A percentile compares a stretch with the other conserved stretches of the same genome.
Evolutionary conservation across 2,113 vertebrate genomes (phyloP).

Genomic region (Lamprologus speciosus): DNA sequence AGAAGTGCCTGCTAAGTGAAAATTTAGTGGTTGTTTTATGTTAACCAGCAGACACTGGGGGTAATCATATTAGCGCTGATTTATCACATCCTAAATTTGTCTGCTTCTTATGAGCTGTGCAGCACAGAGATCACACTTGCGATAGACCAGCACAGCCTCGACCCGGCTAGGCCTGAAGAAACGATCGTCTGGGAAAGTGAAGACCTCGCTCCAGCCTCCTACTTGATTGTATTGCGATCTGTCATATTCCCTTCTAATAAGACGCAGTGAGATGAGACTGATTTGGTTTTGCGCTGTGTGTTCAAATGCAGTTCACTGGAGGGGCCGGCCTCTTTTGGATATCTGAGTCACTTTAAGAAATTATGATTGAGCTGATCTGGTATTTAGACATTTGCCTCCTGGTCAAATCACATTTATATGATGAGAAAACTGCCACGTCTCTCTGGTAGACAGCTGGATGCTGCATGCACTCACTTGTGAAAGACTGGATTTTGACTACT

Average conservation of each 20-base stretch:
- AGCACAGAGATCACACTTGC: background rate
- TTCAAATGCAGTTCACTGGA: background rate
- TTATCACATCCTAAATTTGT: conserved; percentile 26
- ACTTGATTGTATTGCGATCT: conserved; percentile 9
- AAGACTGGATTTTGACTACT: background rate
- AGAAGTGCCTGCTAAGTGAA: conserved; percentile 1
- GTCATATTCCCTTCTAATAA: conserved; percentile 14
- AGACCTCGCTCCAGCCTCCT: background rate
- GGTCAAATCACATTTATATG: background rate
- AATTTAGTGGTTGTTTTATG: conserved; percentile 27
- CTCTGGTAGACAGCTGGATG: background rate
- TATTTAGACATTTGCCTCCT: background rate
- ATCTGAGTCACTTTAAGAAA: background rate
- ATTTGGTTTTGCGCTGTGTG: conserved; percentile 20
- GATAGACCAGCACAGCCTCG: background rate
- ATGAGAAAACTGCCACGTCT: background rate
- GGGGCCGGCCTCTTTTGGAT: background rate
- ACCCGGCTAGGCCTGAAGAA: background rate
- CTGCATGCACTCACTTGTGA: background rate
- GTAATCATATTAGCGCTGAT: conserved; percentile 30
- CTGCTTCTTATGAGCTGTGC: conserved; percentile 17
- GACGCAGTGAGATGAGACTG: conserved; percentile 21
- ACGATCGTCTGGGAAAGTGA: background rate
- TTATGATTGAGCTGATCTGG: background rate
- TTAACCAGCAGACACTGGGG: conserved; percentile 33